A percentile compares a stretch with the other conserved stretches of the same genome.
phyloP scores from a whole-genome alignment of 2,888 invertebrate species.

The Heliconius hortense region DNA sequence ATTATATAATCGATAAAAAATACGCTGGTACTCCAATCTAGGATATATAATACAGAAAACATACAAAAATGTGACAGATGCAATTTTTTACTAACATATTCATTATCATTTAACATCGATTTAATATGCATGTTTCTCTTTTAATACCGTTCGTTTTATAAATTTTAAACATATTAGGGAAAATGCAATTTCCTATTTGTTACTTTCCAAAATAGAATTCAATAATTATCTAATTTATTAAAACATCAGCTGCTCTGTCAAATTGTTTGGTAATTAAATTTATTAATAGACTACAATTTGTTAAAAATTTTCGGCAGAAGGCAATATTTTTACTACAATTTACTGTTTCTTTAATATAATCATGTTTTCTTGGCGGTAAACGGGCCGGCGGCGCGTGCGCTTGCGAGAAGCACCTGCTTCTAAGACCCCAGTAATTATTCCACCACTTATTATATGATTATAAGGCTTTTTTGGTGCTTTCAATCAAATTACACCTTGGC shows the following conservation, averaged over 20 bases:
- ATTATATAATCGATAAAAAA: not conserved
- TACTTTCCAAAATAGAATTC: constrained; percentile 6
- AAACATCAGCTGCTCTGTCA: constrained; percentile 32
- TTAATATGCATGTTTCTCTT: not conserved
- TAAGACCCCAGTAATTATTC: constrained; percentile 79
- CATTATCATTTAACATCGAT: not conserved
- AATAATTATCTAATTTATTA: constrained; percentile 2
- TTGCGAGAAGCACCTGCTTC: constrained; percentile 66
- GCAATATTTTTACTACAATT: constrained; percentile 42
- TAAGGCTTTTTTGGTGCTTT: constrained; percentile 81
- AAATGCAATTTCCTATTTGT: not conserved
- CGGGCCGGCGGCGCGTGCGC: constrained; percentile 62
- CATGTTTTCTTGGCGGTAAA: constrained; percentile 53
- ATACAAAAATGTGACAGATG: not conserved
- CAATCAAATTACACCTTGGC: constrained; percentile 82
- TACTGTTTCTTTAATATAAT: constrained; percentile 54
- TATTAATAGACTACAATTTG: constrained; percentile 33
- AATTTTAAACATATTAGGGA: constrained; percentile 6
- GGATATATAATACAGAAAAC: not conserved
- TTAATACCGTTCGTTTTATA: not conserved
- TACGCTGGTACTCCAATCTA: too few relatives aligned
- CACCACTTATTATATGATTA: constrained; percentile 81
- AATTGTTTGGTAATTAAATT: constrained; percentile 30
- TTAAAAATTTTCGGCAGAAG: constrained; percentile 30
- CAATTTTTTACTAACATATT: not conserved